Conservation (phyloP, 1,140 invertebrate species). For the Aleiodes sp. region DNA sequence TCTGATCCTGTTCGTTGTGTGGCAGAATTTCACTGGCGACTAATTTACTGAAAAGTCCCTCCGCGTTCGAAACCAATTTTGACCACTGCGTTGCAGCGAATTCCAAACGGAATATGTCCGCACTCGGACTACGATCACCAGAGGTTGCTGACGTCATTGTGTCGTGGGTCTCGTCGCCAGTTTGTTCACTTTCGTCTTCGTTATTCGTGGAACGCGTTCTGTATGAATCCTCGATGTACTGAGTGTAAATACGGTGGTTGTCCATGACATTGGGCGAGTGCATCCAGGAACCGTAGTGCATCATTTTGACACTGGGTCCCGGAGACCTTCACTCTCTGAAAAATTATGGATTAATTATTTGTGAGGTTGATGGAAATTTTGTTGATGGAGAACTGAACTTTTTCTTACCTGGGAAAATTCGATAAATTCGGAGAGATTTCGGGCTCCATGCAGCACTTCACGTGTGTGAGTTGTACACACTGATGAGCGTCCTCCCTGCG, state of each 20-base stretch:
- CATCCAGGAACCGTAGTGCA: slow-evolving; percentile 57
- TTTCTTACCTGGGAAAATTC: no score
- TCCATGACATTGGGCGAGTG: slow-evolving; percentile 53
- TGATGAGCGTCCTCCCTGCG: no score
- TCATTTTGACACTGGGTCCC: slow-evolving; percentile 44
- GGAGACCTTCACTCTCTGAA: not conserved
- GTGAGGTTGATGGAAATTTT: not conserved
- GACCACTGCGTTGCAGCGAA: slow-evolving; percentile 85
- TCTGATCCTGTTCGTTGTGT: slow-evolving; percentile 77
- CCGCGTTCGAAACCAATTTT: slow-evolving; percentile 83
- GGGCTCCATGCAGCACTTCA: no score
- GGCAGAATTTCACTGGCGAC: slow-evolving; percentile 70
- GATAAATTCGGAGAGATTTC: no score
- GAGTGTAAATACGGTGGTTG: slow-evolving; percentile 53
- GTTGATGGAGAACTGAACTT: no score
- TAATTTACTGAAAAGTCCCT: slow-evolving; percentile 80
- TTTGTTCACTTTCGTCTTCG: slow-evolving; percentile 59
- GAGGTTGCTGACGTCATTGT: slow-evolving; percentile 61
- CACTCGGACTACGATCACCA: slow-evolving; percentile 57
- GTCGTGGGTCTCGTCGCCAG: slow-evolving; percentile 54
- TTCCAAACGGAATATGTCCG: slow-evolving; percentile 75
- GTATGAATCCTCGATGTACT: slow-evolving; percentile 51
- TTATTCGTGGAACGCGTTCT: slow-evolving; percentile 47
- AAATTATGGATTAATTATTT: not conserved
- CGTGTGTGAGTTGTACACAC: no score